Percentiles rank a stretch among this genome's conserved stretches.
These are phyloP conservation scores for Etheostoma nigrum DNA, from an alignment of 2,797 vertebrate species.

Conservation along the genomic window DNA sequence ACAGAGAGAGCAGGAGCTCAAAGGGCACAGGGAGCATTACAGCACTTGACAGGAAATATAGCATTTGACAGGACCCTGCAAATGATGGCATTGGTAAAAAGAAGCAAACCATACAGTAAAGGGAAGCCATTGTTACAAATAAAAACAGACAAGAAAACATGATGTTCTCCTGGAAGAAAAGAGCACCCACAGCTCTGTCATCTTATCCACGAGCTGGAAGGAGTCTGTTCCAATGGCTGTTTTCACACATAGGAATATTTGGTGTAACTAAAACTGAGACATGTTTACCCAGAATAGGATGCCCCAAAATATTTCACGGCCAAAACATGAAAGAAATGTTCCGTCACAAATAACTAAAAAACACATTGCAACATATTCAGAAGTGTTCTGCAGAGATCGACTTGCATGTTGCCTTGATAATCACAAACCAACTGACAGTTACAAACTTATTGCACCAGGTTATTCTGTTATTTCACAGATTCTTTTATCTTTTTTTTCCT, in stretches of 20 bases:
- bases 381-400: background rate
- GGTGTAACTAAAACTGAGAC: slow-evolving; percentile 8
- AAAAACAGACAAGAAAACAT: slow-evolving; percentile 51
- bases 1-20: slow-evolving; percentile 28
- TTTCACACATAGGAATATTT: slow-evolving; percentile 14
- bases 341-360: background rate
- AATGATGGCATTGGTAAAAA: slow-evolving; percentile 43
- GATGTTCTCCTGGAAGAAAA: slow-evolving; percentile 45
- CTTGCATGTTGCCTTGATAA: background rate
- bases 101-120: slow-evolving; percentile 29
- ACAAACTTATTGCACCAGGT: background rate
- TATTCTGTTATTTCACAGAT: background rate
- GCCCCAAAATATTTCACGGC: background rate
- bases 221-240: background rate
- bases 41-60: slow-evolving; percentile 49
- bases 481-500: background rate
- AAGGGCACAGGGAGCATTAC: slow-evolving; percentile 35
- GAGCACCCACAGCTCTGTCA: slow-evolving; percentile 39
- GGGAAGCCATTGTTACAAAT: slow-evolving; percentile 38
- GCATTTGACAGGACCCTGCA: slow-evolving; percentile 56
- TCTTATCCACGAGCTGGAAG: slow-evolving; percentile 46
- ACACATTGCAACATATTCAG: background rate
- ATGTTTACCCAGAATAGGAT: background rate
- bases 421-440: background rate
- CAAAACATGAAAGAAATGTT: background rate